Percentiles rank a stretch among this genome's conserved stretches.
Conservation (phyloP, 2,888 invertebrate species). For the Gymnosoma rotundatum region DNA sequence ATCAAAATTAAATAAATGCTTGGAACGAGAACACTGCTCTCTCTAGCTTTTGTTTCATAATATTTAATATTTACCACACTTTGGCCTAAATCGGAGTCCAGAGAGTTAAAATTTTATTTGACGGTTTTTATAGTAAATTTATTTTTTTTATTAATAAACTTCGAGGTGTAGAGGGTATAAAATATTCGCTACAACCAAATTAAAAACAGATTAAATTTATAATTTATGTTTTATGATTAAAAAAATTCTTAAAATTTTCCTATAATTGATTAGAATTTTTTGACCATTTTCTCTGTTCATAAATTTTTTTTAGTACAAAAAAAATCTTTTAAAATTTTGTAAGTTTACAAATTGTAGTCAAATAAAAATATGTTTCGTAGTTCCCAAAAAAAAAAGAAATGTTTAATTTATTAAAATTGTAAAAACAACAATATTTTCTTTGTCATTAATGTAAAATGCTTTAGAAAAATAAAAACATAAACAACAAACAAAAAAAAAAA, state of each 20-base stretch:
- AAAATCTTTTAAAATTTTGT: constrained; percentile 21
- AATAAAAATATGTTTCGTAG: constrained; percentile 36
- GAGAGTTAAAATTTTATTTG: too few relatives aligned
- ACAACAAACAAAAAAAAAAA: constrained; percentile 11
- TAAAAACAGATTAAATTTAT: not conserved
- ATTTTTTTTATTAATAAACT: too few relatives aligned
- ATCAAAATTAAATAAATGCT: too few relatives aligned
- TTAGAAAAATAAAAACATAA: not conserved
- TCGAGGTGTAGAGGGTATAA: too few relatives aligned
- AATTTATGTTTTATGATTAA: not conserved
- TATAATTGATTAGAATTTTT: constrained; percentile 41
- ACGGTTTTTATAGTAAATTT: too few relatives aligned
- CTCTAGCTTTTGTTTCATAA: too few relatives aligned
- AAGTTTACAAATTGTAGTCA: constrained; percentile 16
- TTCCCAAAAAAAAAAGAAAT: not conserved
- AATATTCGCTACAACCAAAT: not conserved
- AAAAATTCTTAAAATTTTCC: constrained; percentile 41
- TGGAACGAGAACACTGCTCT: too few relatives aligned
- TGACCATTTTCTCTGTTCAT: constrained; percentile 19
- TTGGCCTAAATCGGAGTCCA: too few relatives aligned
- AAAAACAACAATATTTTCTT: constrained; percentile 11
- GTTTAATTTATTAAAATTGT: constrained; percentile 23
- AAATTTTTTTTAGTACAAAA: constrained; percentile 22
- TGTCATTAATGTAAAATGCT: constrained; percentile 70
- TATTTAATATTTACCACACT: too few relatives aligned